A percentile compares a stretch with the other conserved stretches of the same genome.
phyloP scores from a whole-genome alignment of 1,140 invertebrate species.

The Leptopilina clavipes region DNA sequence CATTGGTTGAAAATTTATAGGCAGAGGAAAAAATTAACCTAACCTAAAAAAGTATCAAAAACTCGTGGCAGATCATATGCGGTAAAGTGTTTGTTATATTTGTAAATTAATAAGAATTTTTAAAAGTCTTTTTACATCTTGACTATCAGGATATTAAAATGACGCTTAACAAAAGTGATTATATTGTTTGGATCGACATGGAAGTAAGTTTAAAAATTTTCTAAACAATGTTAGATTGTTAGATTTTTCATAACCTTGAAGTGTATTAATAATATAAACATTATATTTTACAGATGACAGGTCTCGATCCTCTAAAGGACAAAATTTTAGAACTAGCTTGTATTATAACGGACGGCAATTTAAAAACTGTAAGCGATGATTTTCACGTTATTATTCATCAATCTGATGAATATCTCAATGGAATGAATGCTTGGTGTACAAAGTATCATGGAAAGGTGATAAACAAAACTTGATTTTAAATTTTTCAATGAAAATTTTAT shows the following conservation, averaged over 20 bases:
- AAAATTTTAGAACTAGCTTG: constrained; percentile 92
- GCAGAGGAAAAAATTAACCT: not conserved
- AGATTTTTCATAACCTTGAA: too few relatives aligned
- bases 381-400: constrained; percentile 90
- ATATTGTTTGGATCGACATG: too few relatives aligned
- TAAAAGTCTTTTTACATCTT: too few relatives aligned
- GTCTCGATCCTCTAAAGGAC: constrained; percentile 84
- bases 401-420: constrained; percentile 81
- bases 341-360: constrained; percentile 87
- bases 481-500: constrained; percentile 1
- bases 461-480: constrained; percentile 52
- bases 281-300: constrained; percentile 68
- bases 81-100: too few relatives aligned
- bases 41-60: not conserved
- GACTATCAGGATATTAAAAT: too few relatives aligned
- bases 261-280: too few relatives aligned
- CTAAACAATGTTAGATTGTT: constrained; percentile 11
- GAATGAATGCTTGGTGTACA: constrained; percentile 90
- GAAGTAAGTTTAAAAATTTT: too few relatives aligned
- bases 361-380: constrained; percentile 87
- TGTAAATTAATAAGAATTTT: too few relatives aligned
- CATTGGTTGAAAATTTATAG: not conserved
- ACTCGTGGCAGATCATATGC: too few relatives aligned
- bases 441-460: constrained; percentile 82
- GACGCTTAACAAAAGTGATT: not conserved